Evolutionary conservation across 2,113 vertebrate genomes (phyloP).

Genomic region (Arenaria interpres): DNA sequence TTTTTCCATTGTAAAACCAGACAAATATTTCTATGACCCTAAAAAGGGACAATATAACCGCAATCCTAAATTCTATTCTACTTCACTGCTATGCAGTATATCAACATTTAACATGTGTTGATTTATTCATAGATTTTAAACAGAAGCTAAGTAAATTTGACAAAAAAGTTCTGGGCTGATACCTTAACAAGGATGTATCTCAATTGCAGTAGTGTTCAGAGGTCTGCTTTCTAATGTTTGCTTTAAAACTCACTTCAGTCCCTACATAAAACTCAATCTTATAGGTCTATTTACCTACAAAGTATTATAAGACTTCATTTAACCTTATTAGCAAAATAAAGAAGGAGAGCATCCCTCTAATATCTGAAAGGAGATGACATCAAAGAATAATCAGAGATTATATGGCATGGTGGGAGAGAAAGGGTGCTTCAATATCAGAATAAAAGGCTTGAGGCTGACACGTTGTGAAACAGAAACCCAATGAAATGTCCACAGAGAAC

Average conservation of each 20-base stretch:
- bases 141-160: not conserved
- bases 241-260: not conserved
- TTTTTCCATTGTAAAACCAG: not conserved
- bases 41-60: not conserved
- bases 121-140: not conserved
- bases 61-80: not conserved
- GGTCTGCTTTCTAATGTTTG: not conserved
- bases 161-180: not conserved
- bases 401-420: not conserved
- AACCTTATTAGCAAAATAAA: not conserved
- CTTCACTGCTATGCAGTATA: not conserved
- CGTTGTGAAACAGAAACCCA: not conserved
- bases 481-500: not conserved
- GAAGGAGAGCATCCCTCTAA: not conserved
- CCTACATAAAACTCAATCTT: not conserved
- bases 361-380: not conserved
- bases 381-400: not conserved
- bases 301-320: not conserved
- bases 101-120: not conserved
- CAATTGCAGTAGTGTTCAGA: not conserved
- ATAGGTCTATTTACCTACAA: not conserved
- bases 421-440: not conserved
- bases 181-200: not conserved
- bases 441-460: not conserved
- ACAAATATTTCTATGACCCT: not conserved